Evolutionary conservation across 1,140 invertebrate species (phyloP).

Genomic region (Lethrus apterus): DNA sequence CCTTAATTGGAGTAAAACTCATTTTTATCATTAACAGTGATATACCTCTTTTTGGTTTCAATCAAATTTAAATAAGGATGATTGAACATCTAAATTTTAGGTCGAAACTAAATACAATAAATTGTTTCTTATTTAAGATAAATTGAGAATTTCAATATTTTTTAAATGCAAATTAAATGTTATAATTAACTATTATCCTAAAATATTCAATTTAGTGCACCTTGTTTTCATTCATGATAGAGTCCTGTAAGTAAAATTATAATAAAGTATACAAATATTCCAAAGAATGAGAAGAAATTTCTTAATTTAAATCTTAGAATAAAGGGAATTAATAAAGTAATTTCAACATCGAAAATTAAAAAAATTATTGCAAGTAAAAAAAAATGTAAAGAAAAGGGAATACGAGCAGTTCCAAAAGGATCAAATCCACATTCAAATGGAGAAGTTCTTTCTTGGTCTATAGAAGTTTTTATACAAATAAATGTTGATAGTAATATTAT

Average conservation of each 20-base stretch:
- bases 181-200: constrained; percentile 55
- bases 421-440: constrained; percentile 56
- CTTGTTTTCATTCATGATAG: constrained; percentile 56
- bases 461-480: constrained; percentile 46
- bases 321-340: constrained; percentile 26
- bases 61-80: constrained; percentile 45
- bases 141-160: constrained; percentile 47
- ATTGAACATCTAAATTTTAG: constrained; percentile 44
- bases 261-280: constrained; percentile 44
- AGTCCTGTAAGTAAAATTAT: constrained; percentile 49
- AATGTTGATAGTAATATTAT: constrained; percentile 43
- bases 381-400: constrained; percentile 52
- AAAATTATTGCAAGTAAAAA: constrained; percentile 55
- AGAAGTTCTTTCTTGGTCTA: constrained; percentile 48
- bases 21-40: constrained; percentile 49
- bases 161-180: constrained; percentile 57
- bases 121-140: constrained; percentile 50
- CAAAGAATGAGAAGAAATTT: constrained; percentile 38
- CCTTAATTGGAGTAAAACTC: constrained; percentile 25
- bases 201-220: constrained; percentile 49
- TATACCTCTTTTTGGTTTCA: constrained; percentile 39
- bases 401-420: constrained; percentile 42
- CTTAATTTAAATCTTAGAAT: constrained; percentile 29
- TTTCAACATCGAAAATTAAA: constrained; percentile 58
- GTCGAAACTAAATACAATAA: constrained; percentile 51